phyloP scores from a whole-genome alignment of 2,113 vertebrate genomes.

The Odontophorus gujanensis region DNA sequence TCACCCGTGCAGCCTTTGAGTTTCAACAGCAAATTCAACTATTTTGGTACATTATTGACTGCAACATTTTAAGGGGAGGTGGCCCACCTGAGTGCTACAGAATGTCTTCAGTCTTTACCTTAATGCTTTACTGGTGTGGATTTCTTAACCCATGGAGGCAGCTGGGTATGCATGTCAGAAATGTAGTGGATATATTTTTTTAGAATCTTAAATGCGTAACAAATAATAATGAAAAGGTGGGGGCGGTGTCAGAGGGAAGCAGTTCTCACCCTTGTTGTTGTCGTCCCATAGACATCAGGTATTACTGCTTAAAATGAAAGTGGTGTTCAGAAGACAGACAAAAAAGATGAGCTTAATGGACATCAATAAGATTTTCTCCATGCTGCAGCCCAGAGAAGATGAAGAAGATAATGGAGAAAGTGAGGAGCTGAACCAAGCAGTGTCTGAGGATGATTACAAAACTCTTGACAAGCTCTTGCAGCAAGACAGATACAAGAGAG shows the following conservation, averaged over 20 bases:
- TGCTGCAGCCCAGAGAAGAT: constrained; percentile 85
- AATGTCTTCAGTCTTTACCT: fast-evolving
- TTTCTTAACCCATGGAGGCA: fast-evolving
- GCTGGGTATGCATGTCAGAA: fast-evolving
- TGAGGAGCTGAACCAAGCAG: constrained; percentile 83
- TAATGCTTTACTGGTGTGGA: not conserved
- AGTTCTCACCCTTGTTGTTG: not conserved
- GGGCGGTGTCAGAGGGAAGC: fast-evolving
- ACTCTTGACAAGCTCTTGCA: constrained; percentile 81
- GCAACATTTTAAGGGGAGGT: fast-evolving
- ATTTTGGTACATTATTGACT: fast-evolving
- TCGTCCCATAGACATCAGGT: constrained; percentile 8
- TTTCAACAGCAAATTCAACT: not conserved
- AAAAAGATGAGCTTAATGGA: constrained; percentile 91
- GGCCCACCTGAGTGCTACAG: fast-evolving
- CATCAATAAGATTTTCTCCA: constrained; percentile 92
- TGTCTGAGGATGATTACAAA: constrained; percentile 78
- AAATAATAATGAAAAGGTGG: fast-evolving
- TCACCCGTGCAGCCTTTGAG: fast-evolving
- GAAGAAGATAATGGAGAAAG: constrained; percentile 74
- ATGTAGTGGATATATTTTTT: not conserved
- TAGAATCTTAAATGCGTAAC: not conserved
- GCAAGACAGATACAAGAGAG: constrained; percentile 83
- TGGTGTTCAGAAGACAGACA: constrained; percentile 50
- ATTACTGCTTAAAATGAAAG: constrained; percentile 62